Conservation (phyloP, 1,140 invertebrate species). For the Drosophila biarmipes region DNA sequence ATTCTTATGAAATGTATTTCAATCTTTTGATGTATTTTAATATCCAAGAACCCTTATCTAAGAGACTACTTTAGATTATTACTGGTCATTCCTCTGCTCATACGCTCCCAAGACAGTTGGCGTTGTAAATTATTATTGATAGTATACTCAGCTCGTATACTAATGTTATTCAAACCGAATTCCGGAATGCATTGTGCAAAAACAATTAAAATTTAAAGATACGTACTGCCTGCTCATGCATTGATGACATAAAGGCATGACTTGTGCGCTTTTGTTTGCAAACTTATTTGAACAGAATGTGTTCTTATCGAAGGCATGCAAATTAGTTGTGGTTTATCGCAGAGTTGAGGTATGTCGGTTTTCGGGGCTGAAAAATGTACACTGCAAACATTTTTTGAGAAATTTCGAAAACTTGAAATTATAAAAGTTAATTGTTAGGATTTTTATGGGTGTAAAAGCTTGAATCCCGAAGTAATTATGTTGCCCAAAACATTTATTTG, state of each 20-base stretch:
- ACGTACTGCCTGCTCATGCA: not conserved
- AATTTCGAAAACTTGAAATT: no score
- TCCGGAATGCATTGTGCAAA: not conserved
- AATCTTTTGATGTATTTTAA: not conserved
- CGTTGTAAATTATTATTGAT: no score
- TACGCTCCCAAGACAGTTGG: no score
- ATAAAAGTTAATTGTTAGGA: no score
- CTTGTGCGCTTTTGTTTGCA: not conserved
- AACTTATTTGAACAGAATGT: constrained; percentile 19
- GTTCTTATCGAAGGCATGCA: constrained; percentile 16
- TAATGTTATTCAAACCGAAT: not conserved
- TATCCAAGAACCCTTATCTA: not conserved
- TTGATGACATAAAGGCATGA: not conserved
- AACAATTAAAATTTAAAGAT: not conserved
- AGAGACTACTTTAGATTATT: no score
- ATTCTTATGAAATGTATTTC: no score
- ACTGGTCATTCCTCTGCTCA: no score
- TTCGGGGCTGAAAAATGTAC: not conserved
- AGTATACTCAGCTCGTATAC: not conserved
- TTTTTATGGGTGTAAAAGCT: no score
- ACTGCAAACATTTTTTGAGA: no score
- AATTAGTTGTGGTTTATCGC: constrained; percentile 1
- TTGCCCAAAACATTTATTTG: not conserved
- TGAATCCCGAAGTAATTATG: no score
- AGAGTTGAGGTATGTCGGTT: not conserved